Percentiles rank a stretch among this genome's conserved stretches.
These are phyloP conservation scores for Gryon sp. DNA, from an alignment of 1,140 invertebrate genomes.

Conservation along the genomic window DNA sequence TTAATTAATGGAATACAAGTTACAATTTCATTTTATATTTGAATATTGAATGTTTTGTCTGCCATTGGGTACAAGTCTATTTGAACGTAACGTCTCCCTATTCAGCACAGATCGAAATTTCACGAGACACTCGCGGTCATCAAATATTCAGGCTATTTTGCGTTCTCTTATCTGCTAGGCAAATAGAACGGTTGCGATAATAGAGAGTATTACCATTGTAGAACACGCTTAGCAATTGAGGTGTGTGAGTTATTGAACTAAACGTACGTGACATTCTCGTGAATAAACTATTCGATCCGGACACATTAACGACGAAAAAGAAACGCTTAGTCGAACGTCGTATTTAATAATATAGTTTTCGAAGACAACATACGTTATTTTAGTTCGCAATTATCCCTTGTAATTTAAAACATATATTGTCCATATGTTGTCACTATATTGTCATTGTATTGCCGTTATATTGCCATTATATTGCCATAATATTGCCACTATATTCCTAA, in stretches of 20 bases:
- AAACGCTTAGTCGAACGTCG: slow-evolving; percentile 14
- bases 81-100: slow-evolving; percentile 37
- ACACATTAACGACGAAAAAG: slow-evolving; percentile 32
- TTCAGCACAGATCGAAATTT: slow-evolving; percentile 46
- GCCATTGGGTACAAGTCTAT: slow-evolving; percentile 57
- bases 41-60: not conserved
- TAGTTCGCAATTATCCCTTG: too few relatives aligned
- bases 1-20: too few relatives aligned
- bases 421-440: too few relatives aligned
- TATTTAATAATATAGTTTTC: not conserved
- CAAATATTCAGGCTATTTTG: slow-evolving; percentile 61
- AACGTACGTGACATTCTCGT: slow-evolving; percentile 54
- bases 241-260: slow-evolving; percentile 54
- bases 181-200: slow-evolving; percentile 56
- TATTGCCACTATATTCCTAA: too few relatives aligned
- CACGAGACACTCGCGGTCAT: slow-evolving; percentile 47
- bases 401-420: too few relatives aligned
- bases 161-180: slow-evolving; percentile 57
- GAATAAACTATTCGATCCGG: slow-evolving; percentile 54
- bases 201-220: slow-evolving; percentile 53
- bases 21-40: too few relatives aligned
- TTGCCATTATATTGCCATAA: too few relatives aligned
- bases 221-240: slow-evolving; percentile 56
- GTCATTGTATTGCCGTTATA: too few relatives aligned
- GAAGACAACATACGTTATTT: not conserved